phyloP scores from a whole-genome alignment of 2,888 invertebrate genomes.

The Hololepta plana region DNA sequence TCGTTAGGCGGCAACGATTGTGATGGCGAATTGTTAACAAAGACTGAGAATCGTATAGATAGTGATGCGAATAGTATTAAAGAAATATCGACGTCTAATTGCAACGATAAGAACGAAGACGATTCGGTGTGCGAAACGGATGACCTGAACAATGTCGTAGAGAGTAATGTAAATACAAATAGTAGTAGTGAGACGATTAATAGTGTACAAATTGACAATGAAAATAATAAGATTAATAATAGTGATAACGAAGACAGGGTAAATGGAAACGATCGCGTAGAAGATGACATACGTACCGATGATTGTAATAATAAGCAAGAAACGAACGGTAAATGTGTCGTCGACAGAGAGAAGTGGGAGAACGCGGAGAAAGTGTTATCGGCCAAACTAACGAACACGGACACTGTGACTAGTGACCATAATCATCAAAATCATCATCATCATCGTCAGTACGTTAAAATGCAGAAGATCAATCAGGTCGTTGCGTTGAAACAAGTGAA shows the following conservation, averaged over 20 bases:
- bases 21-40: conserved; percentile 10
- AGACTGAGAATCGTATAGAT: conserved; percentile 1
- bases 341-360: conserved; percentile 17
- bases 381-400: conserved; percentile 18
- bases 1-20: conserved; percentile 16
- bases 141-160: too few relatives aligned
- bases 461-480: too few relatives aligned
- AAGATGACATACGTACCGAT: conserved; percentile 15
- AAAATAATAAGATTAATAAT: too few relatives aligned
- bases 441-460: conserved; percentile 46
- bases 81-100: too few relatives aligned
- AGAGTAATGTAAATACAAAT: conserved; percentile 10
- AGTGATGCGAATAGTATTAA: conserved; percentile 6
- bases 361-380: conserved; percentile 18
- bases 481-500: too few relatives aligned
- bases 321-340: conserved; percentile 13
- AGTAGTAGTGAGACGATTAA: conserved; percentile 7
- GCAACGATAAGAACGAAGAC: conserved; percentile 10
- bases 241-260: conserved; percentile 8
- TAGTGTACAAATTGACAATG: conserved; percentile 9
- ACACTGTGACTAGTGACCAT: too few relatives aligned
- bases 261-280: conserved; percentile 19
- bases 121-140: too few relatives aligned
- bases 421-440: conserved; percentile 27
- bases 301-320: conserved; percentile 12